Evolutionary conservation across 1,140 invertebrate genomes (phyloP).

Genomic region (Zaprionus tsacasi): DNA sequence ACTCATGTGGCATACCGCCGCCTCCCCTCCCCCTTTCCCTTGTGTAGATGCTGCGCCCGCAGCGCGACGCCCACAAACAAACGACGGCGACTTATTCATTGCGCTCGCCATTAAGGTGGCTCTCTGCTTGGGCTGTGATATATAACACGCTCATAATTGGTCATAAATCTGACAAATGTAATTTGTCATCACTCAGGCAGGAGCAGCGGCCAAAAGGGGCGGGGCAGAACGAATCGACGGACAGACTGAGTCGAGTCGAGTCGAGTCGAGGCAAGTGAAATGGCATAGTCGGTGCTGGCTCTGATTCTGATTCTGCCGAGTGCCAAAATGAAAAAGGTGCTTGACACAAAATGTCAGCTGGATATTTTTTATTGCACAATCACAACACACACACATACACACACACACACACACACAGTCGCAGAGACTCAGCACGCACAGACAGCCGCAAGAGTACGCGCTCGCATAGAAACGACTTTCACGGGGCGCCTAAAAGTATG

Average conservation of each 20-base stretch:
- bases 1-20: conserved; percentile 9
- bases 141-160: conserved; percentile 84
- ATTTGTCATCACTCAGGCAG: conserved; percentile 84
- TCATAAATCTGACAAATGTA: conserved; percentile 84
- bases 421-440: conserved; percentile 9
- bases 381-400: conserved; percentile 58
- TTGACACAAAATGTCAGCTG: conserved; percentile 83
- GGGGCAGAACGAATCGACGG: background rate
- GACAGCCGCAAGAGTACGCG: conserved; percentile 4
- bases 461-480: conserved; percentile 26
- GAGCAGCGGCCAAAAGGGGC: conserved; percentile 2
- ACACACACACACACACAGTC: conserved; percentile 14
- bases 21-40: background rate
- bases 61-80: conserved; percentile 65
- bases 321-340: conserved; percentile 82
- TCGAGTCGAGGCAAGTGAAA: conserved; percentile 6
- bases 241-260: conserved; percentile 3
- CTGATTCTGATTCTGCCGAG: conserved; percentile 36
- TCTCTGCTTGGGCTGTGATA: conserved; percentile 63
- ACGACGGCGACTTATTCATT: conserved; percentile 82
- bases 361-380: conserved; percentile 83
- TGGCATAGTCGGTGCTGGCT: conserved; percentile 10
- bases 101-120: conserved; percentile 80
- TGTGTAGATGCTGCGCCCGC: conserved; percentile 14
- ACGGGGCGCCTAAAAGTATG: conserved; percentile 47